Evolutionary conservation across 2,888 invertebrate species (phyloP), one percentile per base, ranked within the genome.

Genomic region (Calliopum simillimum): DNA sequence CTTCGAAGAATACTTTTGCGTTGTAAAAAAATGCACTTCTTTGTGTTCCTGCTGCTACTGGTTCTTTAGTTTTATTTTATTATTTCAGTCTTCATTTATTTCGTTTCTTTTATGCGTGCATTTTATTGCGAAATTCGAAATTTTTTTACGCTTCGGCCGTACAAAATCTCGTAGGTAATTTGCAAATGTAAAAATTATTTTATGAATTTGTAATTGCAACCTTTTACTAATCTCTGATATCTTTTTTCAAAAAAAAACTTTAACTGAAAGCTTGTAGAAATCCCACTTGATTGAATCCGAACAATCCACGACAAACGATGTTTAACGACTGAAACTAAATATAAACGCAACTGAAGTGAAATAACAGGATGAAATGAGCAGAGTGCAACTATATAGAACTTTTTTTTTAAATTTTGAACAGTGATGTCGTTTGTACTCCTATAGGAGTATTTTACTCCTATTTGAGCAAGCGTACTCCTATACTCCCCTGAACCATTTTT

Each of bases 281-380:
- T 5, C 46, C 12, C 21, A n/a, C n/a, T n/a, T 6, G 14, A 14
- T 11, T 59, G 16, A 13, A 19, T 43, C 53, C 12, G 41, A 66
- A 43, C 65, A 21, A 25, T 55, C 47, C 43, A 56, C 61, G 56
- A 53, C 66, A 65, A 71, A 69, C 53, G 62, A 62, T 66, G 25
- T 46, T 61, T 55, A 65, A 69, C 68, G 71, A 66, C 65, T 55
- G n/a, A n/a, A n/a, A 55, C 55, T 66, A 46, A 43, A 66, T 25
- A 25, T 14, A 47, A 62, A 46, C 62, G 62, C 25, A 49, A 21
- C 62, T 47, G 46, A 62, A 46, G n/a, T n/a, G 14, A 8, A 33
- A 33, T 4, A 5, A 8, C 8, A 33, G 33, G n/a, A n/a, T n/a
- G n/a, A n/a, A n/a, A n/a, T n/a, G n/a, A n/a, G n/a, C n/a, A n/a